phyloP scores from a whole-genome alignment of 2,888 invertebrate species.

The Cheilosia scutellata region DNA sequence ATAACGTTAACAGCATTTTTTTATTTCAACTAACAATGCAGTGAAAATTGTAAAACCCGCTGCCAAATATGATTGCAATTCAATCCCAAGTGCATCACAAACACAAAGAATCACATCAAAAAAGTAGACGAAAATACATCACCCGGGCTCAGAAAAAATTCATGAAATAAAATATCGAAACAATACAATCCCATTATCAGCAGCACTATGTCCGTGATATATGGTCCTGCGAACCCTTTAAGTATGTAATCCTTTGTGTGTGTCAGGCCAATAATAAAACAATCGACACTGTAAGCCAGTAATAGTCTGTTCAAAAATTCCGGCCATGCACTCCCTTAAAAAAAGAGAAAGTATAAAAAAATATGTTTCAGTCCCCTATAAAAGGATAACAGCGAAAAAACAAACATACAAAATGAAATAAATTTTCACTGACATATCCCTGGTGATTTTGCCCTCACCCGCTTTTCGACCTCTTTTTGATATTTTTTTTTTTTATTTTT shows the following conservation, averaged over 20 bases:
- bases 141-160: slow-evolving; percentile 20
- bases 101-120: slow-evolving; percentile 9
- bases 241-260: slow-evolving; percentile 62
- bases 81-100: slow-evolving; percentile 30
- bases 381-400: slow-evolving; percentile 25
- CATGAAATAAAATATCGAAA: slow-evolving; percentile 65
- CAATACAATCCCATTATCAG: slow-evolving; percentile 73
- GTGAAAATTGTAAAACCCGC: slow-evolving; percentile 31
- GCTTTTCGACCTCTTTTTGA: background rate
- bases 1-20: background rate
- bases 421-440: slow-evolving; percentile 47
- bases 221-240: slow-evolving; percentile 43
- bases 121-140: background rate
- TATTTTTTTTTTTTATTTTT: background rate
- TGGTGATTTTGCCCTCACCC: slow-evolving; percentile 37
- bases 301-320: slow-evolving; percentile 35
- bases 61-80: slow-evolving; percentile 45
- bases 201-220: slow-evolving; percentile 51
- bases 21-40: background rate
- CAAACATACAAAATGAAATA: slow-evolving; percentile 43
- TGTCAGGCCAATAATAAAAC: slow-evolving; percentile 68
- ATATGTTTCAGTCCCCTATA: slow-evolving; percentile 18
- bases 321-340: background rate
- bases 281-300: slow-evolving; percentile 61
- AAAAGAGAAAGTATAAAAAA: slow-evolving; percentile 24